Evolutionary conservation across 2,113 vertebrate genomes (phyloP).

Genomic region (Falco punctatus): DNA sequence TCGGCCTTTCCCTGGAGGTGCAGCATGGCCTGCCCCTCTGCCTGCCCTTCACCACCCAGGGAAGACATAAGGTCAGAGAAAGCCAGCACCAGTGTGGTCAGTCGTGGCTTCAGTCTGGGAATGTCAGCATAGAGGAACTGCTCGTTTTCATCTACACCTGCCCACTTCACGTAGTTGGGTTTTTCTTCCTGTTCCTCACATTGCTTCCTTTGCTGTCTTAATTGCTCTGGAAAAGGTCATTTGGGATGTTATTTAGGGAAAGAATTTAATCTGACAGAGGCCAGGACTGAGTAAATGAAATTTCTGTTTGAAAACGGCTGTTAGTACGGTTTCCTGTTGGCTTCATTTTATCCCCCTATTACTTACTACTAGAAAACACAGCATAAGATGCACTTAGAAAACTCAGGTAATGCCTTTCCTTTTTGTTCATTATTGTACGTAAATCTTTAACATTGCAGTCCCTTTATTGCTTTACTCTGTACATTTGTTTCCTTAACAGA

Average conservation of each 20-base stretch:
- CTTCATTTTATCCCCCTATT: background rate
- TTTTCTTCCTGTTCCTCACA: background rate
- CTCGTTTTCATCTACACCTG: background rate
- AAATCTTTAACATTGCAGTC: background rate
- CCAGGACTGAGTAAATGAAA: background rate
- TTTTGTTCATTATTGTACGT: background rate
- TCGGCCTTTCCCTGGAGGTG: background rate
- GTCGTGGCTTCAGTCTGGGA: background rate
- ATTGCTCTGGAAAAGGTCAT: background rate
- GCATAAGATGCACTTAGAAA: background rate
- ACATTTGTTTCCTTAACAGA: background rate
- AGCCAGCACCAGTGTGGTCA: background rate
- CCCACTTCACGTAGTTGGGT: background rate
- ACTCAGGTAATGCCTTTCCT: background rate
- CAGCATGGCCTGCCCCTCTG: background rate
- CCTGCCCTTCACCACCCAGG: background rate
- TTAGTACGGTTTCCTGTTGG: background rate
- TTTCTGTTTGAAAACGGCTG: slow-evolving; percentile 2
- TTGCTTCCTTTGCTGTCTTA: background rate
- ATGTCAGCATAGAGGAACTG: accelerated
- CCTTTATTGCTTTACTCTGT: background rate
- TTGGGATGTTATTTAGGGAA: background rate
- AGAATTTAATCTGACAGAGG: background rate
- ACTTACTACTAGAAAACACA: background rate
- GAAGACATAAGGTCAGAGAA: background rate